phyloP scores from a whole-genome alignment of 2,113 vertebrate genomes.

The Psittacula cyanocephala region DNA sequence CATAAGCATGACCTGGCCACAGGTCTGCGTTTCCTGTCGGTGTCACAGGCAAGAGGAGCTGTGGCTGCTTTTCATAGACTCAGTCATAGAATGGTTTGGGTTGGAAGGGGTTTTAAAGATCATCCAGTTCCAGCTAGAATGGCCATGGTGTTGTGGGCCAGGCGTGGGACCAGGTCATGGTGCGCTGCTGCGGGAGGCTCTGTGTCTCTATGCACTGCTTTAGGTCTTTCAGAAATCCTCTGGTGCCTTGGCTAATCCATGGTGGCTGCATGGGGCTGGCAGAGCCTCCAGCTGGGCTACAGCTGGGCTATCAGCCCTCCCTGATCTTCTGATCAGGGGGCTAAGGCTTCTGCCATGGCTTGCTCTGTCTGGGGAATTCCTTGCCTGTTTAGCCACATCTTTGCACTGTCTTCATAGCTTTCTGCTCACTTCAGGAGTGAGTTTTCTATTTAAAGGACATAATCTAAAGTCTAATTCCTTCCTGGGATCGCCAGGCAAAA shows the following conservation, averaged over 20 bases:
- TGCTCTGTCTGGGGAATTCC: neutral
- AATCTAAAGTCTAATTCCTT: neutral
- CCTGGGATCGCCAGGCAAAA: neutral
- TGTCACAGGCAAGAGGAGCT: neutral
- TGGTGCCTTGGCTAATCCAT: neutral
- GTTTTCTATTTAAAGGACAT: neutral
- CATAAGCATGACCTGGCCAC: accelerated
- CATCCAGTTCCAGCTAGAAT: neutral
- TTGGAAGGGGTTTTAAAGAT: neutral
- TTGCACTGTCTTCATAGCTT: neutral
- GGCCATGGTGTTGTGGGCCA: accelerated
- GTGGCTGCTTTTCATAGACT: neutral
- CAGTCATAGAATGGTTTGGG: neutral
- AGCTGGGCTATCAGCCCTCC: neutral
- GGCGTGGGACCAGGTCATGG: accelerated
- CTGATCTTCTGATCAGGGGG: neutral
- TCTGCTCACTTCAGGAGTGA: conserved; percentile 8
- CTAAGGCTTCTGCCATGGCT: neutral
- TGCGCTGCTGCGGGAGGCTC: neutral
- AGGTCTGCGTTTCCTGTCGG: accelerated
- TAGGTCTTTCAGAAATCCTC: conserved; percentile 31
- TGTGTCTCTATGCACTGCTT: neutral
- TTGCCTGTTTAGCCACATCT: neutral
- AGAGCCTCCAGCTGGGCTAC: neutral
- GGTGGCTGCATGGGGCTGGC: neutral